Evolutionary conservation across 2,888 invertebrate genomes (phyloP).

Genomic region (Amphipoea oculea): DNA sequence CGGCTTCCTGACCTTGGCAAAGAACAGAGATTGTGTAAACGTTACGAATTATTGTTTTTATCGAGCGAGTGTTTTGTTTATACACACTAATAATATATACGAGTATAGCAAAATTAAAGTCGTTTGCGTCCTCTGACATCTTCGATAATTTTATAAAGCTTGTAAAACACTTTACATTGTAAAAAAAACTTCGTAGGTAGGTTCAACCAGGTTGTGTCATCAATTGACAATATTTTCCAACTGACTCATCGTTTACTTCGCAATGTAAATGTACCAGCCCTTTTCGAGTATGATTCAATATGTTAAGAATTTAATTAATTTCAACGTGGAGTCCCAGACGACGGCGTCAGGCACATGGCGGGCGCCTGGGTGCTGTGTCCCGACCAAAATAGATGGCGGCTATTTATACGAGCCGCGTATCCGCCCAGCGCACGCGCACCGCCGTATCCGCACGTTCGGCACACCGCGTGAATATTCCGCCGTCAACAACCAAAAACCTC

Average conservation of each 20-base stretch:
- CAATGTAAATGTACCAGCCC: conserved; percentile 50
- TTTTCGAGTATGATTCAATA: conserved; percentile 76
- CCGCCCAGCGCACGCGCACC: conserved; percentile 86
- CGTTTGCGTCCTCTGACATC: conserved; percentile 33
- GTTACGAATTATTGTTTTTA: conserved; percentile 51
- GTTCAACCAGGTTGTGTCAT: conserved; percentile 26
- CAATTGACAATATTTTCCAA: conserved; percentile 22
- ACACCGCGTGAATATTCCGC: conserved; percentile 77
- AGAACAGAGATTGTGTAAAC: conserved; percentile 60
- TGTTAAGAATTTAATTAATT: conserved; percentile 84
- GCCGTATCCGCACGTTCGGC: conserved; percentile 72
- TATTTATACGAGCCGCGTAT: conserved; percentile 88
- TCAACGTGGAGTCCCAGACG: conserved; percentile 81
- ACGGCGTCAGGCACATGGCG: conserved; percentile 85
- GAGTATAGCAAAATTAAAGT: background rate
- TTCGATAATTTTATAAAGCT: conserved; percentile 18
- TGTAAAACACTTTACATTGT: background rate
- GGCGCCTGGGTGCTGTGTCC: conserved; percentile 83
- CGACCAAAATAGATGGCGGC: conserved; percentile 86
- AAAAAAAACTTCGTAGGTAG: conserved; percentile 1
- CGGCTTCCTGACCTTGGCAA: conserved; percentile 80
- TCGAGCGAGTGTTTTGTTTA: conserved; percentile 36
- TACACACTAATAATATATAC: conserved; percentile 32
- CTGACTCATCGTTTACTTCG: conserved; percentile 45
- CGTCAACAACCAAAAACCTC: conserved; percentile 42